These are phyloP conservation scores for Plecotus auritus DNA, from an alignment of 2,113 vertebrate genomes.

Conservation along the genomic window DNA sequence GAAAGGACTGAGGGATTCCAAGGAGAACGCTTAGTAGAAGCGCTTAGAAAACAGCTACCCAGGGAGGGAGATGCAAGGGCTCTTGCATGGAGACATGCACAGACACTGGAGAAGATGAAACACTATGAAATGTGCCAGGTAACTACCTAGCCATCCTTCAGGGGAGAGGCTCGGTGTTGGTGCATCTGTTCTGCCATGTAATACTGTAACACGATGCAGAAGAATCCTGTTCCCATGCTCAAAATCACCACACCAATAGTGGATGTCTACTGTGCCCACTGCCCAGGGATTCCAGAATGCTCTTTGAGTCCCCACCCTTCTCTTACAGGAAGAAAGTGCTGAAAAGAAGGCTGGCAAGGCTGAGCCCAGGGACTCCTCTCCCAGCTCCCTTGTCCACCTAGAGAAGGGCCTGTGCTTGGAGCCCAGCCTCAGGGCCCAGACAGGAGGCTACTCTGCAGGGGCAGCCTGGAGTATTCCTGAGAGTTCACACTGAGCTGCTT, in stretches of 20 bases:
- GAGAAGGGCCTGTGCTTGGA: neutral
- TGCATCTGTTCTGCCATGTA: neutral
- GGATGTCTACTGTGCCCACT: neutral
- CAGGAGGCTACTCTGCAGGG: neutral
- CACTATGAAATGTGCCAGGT: neutral
- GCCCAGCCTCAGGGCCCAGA: neutral
- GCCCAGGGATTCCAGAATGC: neutral
- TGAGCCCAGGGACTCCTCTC: neutral
- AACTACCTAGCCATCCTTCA: neutral
- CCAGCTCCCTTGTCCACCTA: neutral
- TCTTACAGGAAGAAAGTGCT: neutral
- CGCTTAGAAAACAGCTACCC: neutral
- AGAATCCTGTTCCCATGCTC: neutral
- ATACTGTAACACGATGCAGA: neutral
- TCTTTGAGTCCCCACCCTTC: neutral
- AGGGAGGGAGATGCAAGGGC: neutral
- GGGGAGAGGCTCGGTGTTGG: accelerated
- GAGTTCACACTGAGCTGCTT: neutral
- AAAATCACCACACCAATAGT: neutral
- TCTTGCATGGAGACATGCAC: neutral
- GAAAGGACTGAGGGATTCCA: neutral
- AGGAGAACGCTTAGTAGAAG: neutral
- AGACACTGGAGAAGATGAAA: neutral
- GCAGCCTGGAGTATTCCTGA: neutral
- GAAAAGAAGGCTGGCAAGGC: neutral